Evolutionary conservation across 2,113 vertebrate genomes (phyloP).

Genomic region (Bujurquina vittata): DNA sequence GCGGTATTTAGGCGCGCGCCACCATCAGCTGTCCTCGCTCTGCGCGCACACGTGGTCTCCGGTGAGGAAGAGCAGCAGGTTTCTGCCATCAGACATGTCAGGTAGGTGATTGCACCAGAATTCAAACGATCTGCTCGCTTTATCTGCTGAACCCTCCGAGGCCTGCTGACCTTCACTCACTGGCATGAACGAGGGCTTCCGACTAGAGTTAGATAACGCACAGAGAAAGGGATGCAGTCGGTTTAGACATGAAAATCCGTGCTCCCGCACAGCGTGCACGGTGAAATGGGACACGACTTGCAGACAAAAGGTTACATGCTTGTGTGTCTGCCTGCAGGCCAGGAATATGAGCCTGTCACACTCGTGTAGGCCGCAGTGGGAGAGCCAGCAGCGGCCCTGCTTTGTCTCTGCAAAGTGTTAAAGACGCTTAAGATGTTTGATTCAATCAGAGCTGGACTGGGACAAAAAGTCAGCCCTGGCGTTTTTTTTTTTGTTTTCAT

Average conservation of each 20-base stretch:
- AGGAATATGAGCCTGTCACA: not conserved
- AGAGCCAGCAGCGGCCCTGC: not conserved
- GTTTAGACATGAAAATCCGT: not conserved
- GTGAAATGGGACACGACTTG: not conserved
- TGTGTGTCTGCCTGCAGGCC: not conserved
- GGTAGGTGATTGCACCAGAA: slow-evolving; percentile 32
- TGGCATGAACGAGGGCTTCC: not conserved
- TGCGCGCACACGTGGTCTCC: too few relatives aligned
- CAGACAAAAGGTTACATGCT: slow-evolving; percentile 20
- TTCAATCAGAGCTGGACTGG: too few relatives aligned
- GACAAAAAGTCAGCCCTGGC: too few relatives aligned
- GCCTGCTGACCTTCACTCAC: not conserved
- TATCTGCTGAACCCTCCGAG: not conserved
- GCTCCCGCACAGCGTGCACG: not conserved
- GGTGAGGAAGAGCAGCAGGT: not conserved
- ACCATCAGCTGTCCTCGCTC: not conserved
- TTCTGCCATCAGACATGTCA: slow-evolving; percentile 37
- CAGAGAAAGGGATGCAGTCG: not conserved
- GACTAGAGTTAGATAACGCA: not conserved
- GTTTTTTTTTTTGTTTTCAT: too few relatives aligned
- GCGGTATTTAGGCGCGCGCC: not conserved
- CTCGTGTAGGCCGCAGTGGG: not conserved
- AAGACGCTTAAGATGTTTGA: too few relatives aligned
- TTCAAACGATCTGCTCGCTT: not conserved
- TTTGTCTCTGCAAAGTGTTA: too few relatives aligned